phyloP scores from a whole-genome alignment of 2,888 invertebrate species.

The Sympetrum striolatum region DNA sequence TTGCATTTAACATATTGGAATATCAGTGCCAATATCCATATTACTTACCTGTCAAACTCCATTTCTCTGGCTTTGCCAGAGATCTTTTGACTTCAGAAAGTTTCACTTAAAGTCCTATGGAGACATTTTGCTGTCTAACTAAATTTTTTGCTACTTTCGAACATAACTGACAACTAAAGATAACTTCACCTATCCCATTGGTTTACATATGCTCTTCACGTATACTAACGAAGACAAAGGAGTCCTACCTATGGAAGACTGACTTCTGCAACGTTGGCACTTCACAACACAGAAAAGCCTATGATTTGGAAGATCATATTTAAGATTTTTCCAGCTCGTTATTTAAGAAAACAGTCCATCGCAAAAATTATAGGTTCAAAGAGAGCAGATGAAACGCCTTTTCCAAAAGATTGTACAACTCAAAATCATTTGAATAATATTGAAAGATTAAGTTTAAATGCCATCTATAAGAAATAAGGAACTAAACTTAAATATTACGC shows the following conservation, averaged over 20 bases:
- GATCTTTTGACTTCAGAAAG: constrained; percentile 65
- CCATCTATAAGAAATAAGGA: background rate
- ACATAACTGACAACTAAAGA: background rate
- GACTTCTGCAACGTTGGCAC: background rate
- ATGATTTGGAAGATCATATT: background rate
- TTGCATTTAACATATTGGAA: background rate
- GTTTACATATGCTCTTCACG: background rate
- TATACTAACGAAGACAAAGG: background rate
- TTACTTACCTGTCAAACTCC: constrained; percentile 65
- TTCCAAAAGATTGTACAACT: background rate
- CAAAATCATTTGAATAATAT: background rate
- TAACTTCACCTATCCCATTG: background rate
- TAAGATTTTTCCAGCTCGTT: background rate
- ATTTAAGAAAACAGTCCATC: background rate
- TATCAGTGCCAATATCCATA: background rate
- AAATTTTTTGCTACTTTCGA: background rate
- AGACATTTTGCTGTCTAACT: background rate
- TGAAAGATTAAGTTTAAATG: background rate
- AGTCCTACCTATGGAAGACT: background rate
- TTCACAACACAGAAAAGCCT: background rate
- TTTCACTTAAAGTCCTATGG: constrained; percentile 53
- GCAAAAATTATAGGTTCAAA: background rate
- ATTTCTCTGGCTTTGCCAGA: constrained; percentile 70
- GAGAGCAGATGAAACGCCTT: background rate
- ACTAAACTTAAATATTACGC: background rate